These are phyloP conservation scores for cat (Felis catus) DNA, from an alignment of 2,113 vertebrate species.

Conservation along the genomic window DNA sequence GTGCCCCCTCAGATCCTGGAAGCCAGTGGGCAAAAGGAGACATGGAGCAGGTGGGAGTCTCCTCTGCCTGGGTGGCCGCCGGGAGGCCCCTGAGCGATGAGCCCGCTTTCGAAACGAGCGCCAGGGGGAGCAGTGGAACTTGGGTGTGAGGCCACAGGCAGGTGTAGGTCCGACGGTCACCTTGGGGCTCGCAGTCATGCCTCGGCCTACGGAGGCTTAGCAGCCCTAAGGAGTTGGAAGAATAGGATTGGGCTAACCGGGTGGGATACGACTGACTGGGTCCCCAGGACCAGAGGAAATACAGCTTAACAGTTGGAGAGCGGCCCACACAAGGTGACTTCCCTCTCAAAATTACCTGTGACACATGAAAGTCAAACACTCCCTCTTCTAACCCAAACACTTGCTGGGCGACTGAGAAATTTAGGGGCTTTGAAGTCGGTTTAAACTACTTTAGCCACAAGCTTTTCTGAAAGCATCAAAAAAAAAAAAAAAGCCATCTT, in stretches of 20 bases:
- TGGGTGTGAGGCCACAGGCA: not conserved
- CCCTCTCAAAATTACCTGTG: not conserved
- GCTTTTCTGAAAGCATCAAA: constrained; percentile 37
- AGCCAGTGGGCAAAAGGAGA: not conserved
- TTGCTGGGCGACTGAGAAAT: constrained; percentile 46
- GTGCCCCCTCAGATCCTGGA: not conserved
- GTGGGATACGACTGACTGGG: rapidly evolving
- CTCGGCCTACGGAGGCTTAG: not conserved
- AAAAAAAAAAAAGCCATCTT: not conserved
- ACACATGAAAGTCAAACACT: not conserved
- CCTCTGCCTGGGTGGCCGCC: not conserved
- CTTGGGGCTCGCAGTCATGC: rapidly evolving
- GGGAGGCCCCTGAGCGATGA: not conserved
- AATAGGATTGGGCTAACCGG: not conserved
- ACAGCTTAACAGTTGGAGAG: not conserved
- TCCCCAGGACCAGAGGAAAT: not conserved
- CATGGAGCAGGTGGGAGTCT: not conserved
- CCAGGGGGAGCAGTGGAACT: constrained; percentile 61
- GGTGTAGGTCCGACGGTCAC: not conserved
- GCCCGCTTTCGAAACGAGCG: not conserved
- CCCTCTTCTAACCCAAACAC: constrained; percentile 43
- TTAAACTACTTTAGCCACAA: constrained; percentile 10
- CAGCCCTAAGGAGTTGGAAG: too few relatives aligned
- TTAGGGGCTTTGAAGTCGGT: not conserved
- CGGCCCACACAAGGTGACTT: not conserved